Base-by-base conservation (phyloP, 2,888 invertebrate species). In the Caenorhabditis imperialis region DNA sequence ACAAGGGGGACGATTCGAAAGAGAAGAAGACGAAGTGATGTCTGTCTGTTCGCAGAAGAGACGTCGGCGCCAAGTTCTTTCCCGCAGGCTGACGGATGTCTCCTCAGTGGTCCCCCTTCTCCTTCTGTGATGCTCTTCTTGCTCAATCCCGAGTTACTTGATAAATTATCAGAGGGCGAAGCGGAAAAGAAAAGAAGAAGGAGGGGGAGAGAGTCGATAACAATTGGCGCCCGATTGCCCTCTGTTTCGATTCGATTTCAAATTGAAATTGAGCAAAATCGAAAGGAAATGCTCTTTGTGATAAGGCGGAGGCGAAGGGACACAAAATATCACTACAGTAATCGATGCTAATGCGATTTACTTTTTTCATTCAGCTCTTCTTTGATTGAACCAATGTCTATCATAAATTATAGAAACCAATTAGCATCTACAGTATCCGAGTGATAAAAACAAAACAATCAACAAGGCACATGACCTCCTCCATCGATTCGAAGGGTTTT, bases 141-240 rank as follows among this genome's bases (percentile, higher is more conserved):
- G 16, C 54, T 38, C 6, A 27, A 37, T 58, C 45, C 45, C 35
- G 62, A 44, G 58, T 58, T 58, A 67, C 67, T 67, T 67, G 69
- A 69, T 69, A 69, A 69, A 69, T 69, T 69, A 60, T 67, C 58
- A 63, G 44, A 22, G 22, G 45, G 27, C 44, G 23, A 47, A 47
- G 27, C 1, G 33, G 35, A 33, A 35, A 27, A 18, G 25, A 33
- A 16, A 3, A 22, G 44, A 37, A 53, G 38, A 42, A 54, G 22
- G 23, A 42, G 54, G n/a, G 14, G 25, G 16, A n/a, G 12, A n/a
- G 10, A 30, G 20, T 50, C 35, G 50, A 50, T 50, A 50, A 50
- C 50, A 50, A 54, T 54, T 54, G 54, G 42, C 54, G 42, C 54
- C 54, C 55, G 55, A 33, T 48, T 25, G 37, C 47, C 38, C 27